phyloP scores from a whole-genome alignment of 2,888 invertebrate species.

The Lomographa bimaculata region DNA sequence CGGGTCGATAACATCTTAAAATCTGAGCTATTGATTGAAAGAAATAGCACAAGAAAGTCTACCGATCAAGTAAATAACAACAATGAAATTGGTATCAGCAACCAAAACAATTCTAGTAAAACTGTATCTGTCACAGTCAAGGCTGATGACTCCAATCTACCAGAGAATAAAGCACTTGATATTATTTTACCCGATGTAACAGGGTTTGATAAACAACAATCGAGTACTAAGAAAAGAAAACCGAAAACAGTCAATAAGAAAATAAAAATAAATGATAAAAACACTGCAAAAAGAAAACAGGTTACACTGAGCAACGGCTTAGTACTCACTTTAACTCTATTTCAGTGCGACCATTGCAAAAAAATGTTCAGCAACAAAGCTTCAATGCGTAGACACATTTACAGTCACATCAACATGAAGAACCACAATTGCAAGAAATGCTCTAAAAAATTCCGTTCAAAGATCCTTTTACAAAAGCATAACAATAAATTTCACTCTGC shows the following conservation, averaged over 20 bases:
- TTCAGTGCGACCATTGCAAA: slow-evolving; percentile 84
- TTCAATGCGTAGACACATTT: slow-evolving; percentile 86
- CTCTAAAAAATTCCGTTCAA: slow-evolving; percentile 85
- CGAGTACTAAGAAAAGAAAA: slow-evolving; percentile 24
- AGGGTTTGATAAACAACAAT: slow-evolving; percentile 18
- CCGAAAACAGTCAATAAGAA: slow-evolving; percentile 20
- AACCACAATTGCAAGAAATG: slow-evolving; percentile 86
- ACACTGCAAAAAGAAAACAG: slow-evolving; percentile 33
- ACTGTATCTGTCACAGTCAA: slow-evolving; percentile 10
- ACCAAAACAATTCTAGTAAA: slow-evolving; percentile 49
- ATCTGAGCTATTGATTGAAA: slow-evolving; percentile 61
- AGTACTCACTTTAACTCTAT: slow-evolving; percentile 43
- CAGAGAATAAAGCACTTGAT: slow-evolving; percentile 14
- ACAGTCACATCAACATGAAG: slow-evolving; percentile 86
- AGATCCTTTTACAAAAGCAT: slow-evolving; percentile 86
- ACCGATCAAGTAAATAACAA: slow-evolving; percentile 62
- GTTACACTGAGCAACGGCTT: slow-evolving; percentile 46
- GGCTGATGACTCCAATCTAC: slow-evolving; percentile 1
- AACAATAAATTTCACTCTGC: slow-evolving; percentile 80
- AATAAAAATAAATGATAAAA: slow-evolving; percentile 24
- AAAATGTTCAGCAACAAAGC: slow-evolving; percentile 86
- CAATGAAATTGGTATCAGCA: slow-evolving; percentile 64
- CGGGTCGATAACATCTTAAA: slow-evolving; percentile 62
- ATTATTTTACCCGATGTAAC: no score
- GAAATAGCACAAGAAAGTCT: slow-evolving; percentile 25